phyloP scores from a whole-genome alignment of 64 coral and sea anemone species.

The Dendronephthya gigantea region DNA sequence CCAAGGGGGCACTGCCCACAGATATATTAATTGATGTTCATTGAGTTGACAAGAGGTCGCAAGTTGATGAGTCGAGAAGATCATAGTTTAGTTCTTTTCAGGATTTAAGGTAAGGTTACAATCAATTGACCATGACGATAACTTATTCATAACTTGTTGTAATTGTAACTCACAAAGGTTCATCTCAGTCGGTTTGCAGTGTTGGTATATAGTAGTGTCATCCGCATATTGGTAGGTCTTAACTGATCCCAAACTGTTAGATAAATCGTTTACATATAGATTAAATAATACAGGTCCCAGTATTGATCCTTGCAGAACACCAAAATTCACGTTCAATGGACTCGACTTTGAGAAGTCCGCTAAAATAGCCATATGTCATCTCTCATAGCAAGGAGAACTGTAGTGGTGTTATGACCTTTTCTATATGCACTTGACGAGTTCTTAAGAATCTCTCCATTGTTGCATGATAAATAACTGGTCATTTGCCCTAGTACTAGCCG shows the following conservation, averaged over 20 bases:
- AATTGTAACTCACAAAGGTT: neutral
- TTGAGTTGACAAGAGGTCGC: neutral
- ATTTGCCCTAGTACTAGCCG: neutral
- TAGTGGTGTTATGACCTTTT: neutral
- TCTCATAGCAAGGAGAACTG: neutral
- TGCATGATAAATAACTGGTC: neutral
- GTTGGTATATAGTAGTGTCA: neutral
- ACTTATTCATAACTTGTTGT: neutral
- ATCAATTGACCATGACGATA: neutral
- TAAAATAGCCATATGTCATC: neutral
- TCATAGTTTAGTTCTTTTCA: neutral
- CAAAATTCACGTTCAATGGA: neutral
- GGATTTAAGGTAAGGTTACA: neutral
- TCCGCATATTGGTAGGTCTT: neutral
- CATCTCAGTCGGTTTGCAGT: neutral
- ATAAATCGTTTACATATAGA: neutral
- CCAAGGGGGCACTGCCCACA: no score
- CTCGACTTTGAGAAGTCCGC: neutral
- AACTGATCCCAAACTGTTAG: neutral
- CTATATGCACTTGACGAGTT: conserved; percentile 1
- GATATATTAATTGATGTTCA: no score
- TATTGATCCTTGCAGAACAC: neutral
- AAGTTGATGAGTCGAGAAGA: neutral
- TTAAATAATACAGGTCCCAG: neutral
- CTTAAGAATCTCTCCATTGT: neutral